phyloP scores from a whole-genome alignment of 37 sponge, comb jelly and placozoan genomes.

The Ianthella basta region DNA sequence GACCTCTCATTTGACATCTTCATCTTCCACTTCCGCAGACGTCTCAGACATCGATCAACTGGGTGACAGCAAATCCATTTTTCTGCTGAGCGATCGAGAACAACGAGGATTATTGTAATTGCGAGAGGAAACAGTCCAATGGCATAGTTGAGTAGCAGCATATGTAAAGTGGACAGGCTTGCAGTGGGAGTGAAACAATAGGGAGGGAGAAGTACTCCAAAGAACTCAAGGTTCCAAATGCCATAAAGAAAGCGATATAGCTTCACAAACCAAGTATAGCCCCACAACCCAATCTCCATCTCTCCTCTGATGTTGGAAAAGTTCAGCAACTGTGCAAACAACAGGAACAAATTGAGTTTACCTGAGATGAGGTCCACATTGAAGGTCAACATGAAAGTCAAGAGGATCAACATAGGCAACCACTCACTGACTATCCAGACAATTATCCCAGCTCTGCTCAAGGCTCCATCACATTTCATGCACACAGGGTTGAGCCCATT shows the following conservation, averaged over 20 bases:
- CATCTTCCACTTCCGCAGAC: not conserved
- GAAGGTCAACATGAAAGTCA: not conserved
- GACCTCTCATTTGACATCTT: not conserved
- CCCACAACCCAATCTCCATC: too few relatives aligned
- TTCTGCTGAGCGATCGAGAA: not conserved
- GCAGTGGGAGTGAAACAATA: not conserved
- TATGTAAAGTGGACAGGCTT: not conserved
- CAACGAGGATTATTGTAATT: not conserved
- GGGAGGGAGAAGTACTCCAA: not conserved
- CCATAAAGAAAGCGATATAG: not conserved
- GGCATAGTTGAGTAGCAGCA: not conserved
- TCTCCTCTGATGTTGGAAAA: too few relatives aligned
- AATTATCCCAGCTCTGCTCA: not conserved
- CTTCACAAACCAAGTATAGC: too few relatives aligned
- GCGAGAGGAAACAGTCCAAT: not conserved
- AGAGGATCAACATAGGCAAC: not conserved
- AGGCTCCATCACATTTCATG: not conserved
- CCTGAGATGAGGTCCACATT: constrained; percentile 10
- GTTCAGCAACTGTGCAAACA: constrained; percentile 8
- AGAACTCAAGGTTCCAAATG: constrained; percentile 24
- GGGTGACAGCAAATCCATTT: constrained; percentile 5
- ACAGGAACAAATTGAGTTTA: not conserved
- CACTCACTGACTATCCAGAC: constrained; percentile 24
- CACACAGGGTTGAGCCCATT: not conserved
- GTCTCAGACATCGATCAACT: not conserved